These are phyloP conservation scores for Aradophagus sp. DNA, from an alignment of 1,140 invertebrate species.

Conservation along the genomic window DNA sequence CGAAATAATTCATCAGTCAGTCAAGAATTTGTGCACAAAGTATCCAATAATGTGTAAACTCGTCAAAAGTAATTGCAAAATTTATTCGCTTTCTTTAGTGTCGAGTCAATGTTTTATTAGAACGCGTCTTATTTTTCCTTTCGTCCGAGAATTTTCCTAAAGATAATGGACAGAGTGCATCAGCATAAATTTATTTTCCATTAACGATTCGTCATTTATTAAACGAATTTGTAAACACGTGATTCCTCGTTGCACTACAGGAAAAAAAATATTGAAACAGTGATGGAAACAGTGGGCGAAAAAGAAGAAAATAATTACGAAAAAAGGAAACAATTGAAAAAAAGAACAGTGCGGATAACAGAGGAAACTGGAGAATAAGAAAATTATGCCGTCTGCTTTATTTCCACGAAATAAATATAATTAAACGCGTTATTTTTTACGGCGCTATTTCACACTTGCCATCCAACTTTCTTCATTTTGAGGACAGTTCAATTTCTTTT, in stretches of 20 bases:
- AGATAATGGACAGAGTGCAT: constrained; percentile 17
- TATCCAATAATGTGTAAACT: too few relatives aligned
- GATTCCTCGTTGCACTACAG: background rate
- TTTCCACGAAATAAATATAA: constrained; percentile 13
- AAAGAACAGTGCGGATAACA: background rate
- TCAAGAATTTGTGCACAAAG: too few relatives aligned
- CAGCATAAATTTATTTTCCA: constrained; percentile 18
- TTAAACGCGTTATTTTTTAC: constrained; percentile 23
- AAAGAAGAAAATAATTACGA: too few relatives aligned
- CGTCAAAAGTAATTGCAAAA: too few relatives aligned
- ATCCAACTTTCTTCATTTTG: constrained; percentile 55
- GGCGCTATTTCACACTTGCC: constrained; percentile 17
- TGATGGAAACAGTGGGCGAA: too few relatives aligned
- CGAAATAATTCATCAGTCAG: too few relatives aligned
- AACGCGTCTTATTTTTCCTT: too few relatives aligned
- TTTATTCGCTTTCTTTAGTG: too few relatives aligned
- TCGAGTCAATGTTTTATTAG: too few relatives aligned
- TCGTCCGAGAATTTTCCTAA: constrained; percentile 14
- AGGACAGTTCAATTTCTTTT: constrained; percentile 48
- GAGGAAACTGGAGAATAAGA: background rate
- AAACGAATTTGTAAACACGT: background rate
- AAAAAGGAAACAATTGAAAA: background rate
- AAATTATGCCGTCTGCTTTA: background rate
- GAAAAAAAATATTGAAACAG: background rate
- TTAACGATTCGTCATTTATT: constrained; percentile 12